A percentile compares a stretch with the other conserved stretches of the same genome.
phyloP scores from a whole-genome alignment of 2,797 vertebrate species.

The Menidia menidia region DNA sequence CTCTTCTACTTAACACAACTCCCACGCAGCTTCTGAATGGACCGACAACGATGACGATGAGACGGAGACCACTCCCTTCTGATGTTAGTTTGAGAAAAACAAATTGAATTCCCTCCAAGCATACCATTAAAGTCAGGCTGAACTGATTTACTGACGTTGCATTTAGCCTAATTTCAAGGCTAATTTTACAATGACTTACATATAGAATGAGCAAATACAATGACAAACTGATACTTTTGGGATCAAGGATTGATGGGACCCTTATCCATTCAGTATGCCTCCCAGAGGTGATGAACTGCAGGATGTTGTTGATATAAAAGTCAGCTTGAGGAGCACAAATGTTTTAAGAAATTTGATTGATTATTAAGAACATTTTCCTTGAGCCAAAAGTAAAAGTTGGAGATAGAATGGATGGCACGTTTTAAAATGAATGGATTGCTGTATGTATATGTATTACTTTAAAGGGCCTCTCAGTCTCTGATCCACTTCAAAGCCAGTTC shows the following conservation, averaged over 20 bases:
- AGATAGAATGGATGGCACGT: conserved; percentile 26
- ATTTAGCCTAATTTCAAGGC: background rate
- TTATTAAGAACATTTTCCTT: conserved; percentile 3
- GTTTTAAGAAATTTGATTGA: conserved; percentile 9
- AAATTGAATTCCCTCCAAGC: background rate
- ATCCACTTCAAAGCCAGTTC: conserved; percentile 62
- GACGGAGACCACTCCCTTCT: conserved; percentile 7
- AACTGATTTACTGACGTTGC: conserved; percentile 3
- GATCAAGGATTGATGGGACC: background rate
- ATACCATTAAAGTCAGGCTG: background rate
- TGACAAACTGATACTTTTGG: background rate
- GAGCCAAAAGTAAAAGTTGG: background rate
- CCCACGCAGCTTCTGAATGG: background rate
- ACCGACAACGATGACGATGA: background rate
- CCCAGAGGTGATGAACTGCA: background rate
- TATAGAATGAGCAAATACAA: background rate
- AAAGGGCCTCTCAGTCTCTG: conserved; percentile 38
- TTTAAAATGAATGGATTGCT: conserved; percentile 43
- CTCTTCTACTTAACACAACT: too few relatives aligned
- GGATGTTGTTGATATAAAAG: background rate
- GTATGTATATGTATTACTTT: conserved; percentile 44
- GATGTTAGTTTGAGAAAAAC: conserved; percentile 7
- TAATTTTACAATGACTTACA: background rate
- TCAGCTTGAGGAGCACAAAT: background rate
- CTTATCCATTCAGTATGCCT: background rate